Percentiles rank a stretch among this genome's conserved stretches.
phyloP scores from a whole-genome alignment of 1,140 invertebrate species.

The Steinernema khuongi region DNA sequence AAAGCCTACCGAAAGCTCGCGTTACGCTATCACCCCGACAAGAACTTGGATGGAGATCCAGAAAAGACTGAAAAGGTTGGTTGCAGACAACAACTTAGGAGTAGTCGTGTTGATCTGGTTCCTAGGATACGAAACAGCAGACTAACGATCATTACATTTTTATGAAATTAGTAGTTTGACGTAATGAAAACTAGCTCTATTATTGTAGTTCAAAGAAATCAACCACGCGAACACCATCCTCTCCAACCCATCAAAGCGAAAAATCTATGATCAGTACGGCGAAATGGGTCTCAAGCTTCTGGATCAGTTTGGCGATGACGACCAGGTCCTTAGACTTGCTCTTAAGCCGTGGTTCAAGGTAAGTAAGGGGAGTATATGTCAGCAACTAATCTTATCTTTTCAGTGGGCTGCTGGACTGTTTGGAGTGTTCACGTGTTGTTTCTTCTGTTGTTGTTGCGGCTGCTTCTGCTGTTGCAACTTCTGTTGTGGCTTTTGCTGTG shows the following conservation, averaged over 20 bases:
- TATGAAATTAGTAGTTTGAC: too few species aligned
- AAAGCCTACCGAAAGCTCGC: conserved; percentile 93
- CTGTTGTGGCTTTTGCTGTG: conserved; percentile 51
- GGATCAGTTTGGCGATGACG: conserved; percentile 64
- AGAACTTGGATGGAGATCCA: conserved; percentile 67
- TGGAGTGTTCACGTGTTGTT: conserved; percentile 46
- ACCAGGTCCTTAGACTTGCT: conserved; percentile 60
- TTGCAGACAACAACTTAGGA: not conserved
- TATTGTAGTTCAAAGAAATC: conserved; percentile 62
- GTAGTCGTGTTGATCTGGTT: too few species aligned
- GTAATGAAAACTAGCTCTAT: not conserved
- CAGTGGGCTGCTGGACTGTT: conserved; percentile 47
- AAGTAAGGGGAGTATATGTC: conserved; percentile 14
- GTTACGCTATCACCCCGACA: conserved; percentile 91
- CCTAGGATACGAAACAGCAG: too few species aligned
- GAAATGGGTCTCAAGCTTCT: conserved; percentile 62
- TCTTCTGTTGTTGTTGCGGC: conserved; percentile 51
- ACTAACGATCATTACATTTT: too few species aligned
- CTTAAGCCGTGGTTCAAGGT: conserved; percentile 57
- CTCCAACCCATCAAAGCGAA: conserved; percentile 60
- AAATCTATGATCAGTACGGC: conserved; percentile 63
- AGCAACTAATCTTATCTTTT: conserved; percentile 20
- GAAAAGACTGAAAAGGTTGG: conserved; percentile 47
- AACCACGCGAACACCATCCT: conserved; percentile 62
- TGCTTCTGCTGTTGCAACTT: conserved; percentile 45